Base-by-base conservation (phyloP, 2,797 vertebrate species). In the Pseudocheirus occidentalis region DNA sequence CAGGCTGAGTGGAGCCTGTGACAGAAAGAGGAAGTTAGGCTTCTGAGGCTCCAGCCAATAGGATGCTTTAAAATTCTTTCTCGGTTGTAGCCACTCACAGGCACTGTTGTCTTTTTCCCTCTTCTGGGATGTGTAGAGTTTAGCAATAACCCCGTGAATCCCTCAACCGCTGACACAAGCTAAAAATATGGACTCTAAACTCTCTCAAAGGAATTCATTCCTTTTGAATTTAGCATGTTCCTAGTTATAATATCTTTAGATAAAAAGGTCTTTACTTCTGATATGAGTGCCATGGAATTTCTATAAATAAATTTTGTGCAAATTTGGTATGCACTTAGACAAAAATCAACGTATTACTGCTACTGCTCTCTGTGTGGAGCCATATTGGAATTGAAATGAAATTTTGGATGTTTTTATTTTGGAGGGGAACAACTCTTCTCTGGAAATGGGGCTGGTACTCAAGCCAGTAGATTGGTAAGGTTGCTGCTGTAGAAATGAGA, bases 251-350 rank as follows among this genome's bases (percentile, higher is more conserved):
- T 87, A 27, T 27, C 95, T 95, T 56, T 55, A 34, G 4, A 96
- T 97, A 97, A 97, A 97, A 98, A 96, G 96, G 95, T 97, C 96
- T 95, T 98, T 97, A 95, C 95, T 98, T 95, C 97, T 97, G 97
- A 97, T 96, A 66, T 57, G 95, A 98, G 96, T 95, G 96, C 91
- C 62, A 92, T 96, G 95, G 94, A 94, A 96, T 55, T 81, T 96
- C 92, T 97, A 96, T 98, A 97, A 96, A 97, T 97, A 96, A 81
- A 29, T 95, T 97, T 96, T 98, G 97, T 98, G 97, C 97, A 89
- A 95, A 96, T n/a, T 81, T 95, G 90, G 95, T 93, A 73, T 90
- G 62, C 93, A 55, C 93, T 93, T 93, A 89, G 6, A 16, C 91
- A 10, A 27, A 92, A 95, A 53, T 50, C 28, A 90, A 94, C 57